Evolutionary conservation across 2,113 vertebrate genomes (phyloP).

Genomic region (Calyptomena viridis): DNA sequence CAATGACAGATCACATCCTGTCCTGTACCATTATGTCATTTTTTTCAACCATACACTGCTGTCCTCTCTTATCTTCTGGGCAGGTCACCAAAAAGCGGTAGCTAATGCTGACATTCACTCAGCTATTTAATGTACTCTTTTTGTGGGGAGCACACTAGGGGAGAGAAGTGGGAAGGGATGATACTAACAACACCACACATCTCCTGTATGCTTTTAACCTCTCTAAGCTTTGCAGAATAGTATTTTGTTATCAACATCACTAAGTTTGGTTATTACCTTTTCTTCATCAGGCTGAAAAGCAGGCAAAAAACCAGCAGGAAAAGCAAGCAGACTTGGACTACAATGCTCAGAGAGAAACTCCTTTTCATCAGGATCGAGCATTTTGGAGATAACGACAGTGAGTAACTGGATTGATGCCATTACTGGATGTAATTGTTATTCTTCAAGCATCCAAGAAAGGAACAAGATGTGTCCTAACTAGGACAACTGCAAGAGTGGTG

Average conservation of each 20-base stretch:
- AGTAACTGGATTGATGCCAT: constrained; percentile 70
- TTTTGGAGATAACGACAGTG: constrained; percentile 78
- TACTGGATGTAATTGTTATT: constrained; percentile 58
- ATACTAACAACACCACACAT: neutral
- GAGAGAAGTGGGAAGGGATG: neutral
- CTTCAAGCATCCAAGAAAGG: constrained; percentile 69
- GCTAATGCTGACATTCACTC: neutral
- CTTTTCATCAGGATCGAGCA: constrained; percentile 68
- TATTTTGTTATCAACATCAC: neutral
- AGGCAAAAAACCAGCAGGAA: constrained; percentile 54
- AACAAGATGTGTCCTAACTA: constrained; percentile 36
- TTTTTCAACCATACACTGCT: neutral
- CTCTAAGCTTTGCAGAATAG: neutral
- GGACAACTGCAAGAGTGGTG: neutral
- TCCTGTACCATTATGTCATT: neutral
- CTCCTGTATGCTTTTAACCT: neutral
- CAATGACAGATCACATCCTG: neutral
- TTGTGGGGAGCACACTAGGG: rapidly evolving
- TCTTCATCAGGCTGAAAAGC: constrained; percentile 78
- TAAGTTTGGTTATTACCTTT: neutral
- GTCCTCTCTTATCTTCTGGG: neutral
- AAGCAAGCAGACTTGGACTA: constrained; percentile 74
- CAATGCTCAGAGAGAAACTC: constrained; percentile 46
- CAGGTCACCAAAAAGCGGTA: neutral
- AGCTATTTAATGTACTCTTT: neutral